Base-by-base conservation (phyloP, 2,113 vertebrate genomes). In the Trematocara nigrifrons region DNA sequence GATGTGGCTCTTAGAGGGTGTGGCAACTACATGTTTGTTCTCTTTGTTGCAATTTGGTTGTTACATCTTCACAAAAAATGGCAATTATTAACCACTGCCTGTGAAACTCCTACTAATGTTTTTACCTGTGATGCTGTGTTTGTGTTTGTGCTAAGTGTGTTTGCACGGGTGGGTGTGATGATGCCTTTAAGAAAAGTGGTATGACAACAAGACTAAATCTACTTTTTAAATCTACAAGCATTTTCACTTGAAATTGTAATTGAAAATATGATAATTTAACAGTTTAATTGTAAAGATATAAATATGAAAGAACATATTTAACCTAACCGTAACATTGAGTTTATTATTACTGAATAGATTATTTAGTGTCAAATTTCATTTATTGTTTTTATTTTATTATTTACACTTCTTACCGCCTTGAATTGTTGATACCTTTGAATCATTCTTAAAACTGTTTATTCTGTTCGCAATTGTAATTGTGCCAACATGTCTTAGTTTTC, bases 61-160 rank as follows among this genome's bases (percentile, higher is more conserved):
- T 80, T 64, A 56, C 42, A 64, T 92, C 86, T 54, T 86, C 89
- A 87, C 91, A 4, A 51, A 83, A 88, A 85, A 88, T 80, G 38
- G 51, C 66, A 89, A 10, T 89, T 61, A 88, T 91, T 86, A 86
- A 85, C 49, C 29, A 56, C 79, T 35, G 31, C 76, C 45, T 76
- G 57, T 54, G 38, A 90, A 91, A 89, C n/a, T 78, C 22, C 52
- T 87, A 91, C 93, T 91, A 88, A 85, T 83, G 45, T 80, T 90
- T 88, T 85, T 79, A 85, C 31, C 83, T 85, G 33, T 71, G 53
- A 77, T 71, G 47, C 2, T 53, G 69, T 52, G 52, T 42, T 4
- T 53, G 35, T 51, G 20, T 47, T 18, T 56, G 47, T 57, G 22
- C 35, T 52, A 20, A 18, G 33, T 69, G 7, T 77, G 45, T 51